phyloP scores from a whole-genome alignment of 2,797 vertebrate species.

The Heteromormyrus szaboi region DNA sequence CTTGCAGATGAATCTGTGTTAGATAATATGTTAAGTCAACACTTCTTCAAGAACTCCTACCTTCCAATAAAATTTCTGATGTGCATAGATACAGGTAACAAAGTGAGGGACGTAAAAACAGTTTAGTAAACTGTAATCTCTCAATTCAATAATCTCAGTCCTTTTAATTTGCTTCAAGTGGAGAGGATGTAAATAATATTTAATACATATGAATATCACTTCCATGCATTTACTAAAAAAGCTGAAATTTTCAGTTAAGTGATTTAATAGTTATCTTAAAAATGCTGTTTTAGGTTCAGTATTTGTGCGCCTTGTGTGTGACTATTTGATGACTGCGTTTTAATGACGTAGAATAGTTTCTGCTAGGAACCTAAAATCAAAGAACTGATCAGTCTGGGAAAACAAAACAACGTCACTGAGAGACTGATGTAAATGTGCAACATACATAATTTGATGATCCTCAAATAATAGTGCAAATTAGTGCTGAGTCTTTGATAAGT shows the following conservation, averaged over 20 bases:
- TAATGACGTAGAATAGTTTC: neutral
- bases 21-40: conserved; percentile 15
- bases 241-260: neutral
- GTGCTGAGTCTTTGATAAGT: conserved; percentile 11
- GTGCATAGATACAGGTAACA: conserved; percentile 55
- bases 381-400: neutral
- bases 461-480: conserved; percentile 38
- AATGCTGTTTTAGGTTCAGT: neutral
- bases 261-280: neutral
- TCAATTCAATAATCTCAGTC: neutral
- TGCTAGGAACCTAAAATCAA: neutral
- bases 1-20: conserved; percentile 4
- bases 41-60: conserved; percentile 29
- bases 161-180: conserved; percentile 13
- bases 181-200: conserved; percentile 22
- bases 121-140: neutral
- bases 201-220: conserved; percentile 16
- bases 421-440: conserved; percentile 25
- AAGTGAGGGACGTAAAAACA: conserved; percentile 32
- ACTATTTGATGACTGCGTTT: conserved; percentile 23
- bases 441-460: conserved; percentile 18
- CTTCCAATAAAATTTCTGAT: conserved; percentile 38
- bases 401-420: neutral
- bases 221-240: conserved; percentile 19
- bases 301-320: neutral